A percentile compares a stretch with the other conserved stretches of the same genome.
These are phyloP conservation scores for Drosophila sulfurigaster DNA, from an alignment of 1,140 invertebrate species.

Conservation along the genomic window DNA sequence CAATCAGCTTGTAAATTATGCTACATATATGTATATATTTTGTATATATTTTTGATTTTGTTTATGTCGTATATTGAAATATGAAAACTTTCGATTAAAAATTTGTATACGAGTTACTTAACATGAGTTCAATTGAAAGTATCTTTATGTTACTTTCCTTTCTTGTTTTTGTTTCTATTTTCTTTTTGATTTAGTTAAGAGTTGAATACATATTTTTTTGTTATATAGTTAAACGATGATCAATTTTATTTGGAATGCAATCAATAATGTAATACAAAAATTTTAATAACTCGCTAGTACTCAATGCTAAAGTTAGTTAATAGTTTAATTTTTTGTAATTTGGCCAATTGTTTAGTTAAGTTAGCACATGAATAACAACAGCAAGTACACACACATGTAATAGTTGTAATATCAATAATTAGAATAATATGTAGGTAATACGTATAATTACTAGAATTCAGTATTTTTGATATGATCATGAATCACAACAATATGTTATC, in stretches of 20 bases:
- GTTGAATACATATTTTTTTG: constrained; percentile 31
- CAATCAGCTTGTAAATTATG: constrained; percentile 34
- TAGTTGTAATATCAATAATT: constrained; percentile 20
- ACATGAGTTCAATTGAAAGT: constrained; percentile 52
- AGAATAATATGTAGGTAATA: constrained; percentile 34
- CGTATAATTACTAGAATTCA: constrained; percentile 64
- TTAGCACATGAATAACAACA: constrained; percentile 66
- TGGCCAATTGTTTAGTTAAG: constrained; percentile 61
- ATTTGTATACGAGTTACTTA: constrained; percentile 67
- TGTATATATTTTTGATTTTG: constrained; percentile 41
- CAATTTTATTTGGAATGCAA: constrained; percentile 66
- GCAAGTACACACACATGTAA: constrained; percentile 49
- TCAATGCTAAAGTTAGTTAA: constrained; percentile 55
- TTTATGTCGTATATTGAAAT: constrained; percentile 46
- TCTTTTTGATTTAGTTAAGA: constrained; percentile 49
- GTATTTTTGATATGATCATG: constrained; percentile 80
- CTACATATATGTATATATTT: neutral
- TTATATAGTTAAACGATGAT: constrained; percentile 60
- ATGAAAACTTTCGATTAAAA: constrained; percentile 73
- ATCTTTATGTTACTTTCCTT: constrained; percentile 7
- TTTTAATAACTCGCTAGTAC: constrained; percentile 31
- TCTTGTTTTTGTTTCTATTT: too few species aligned
- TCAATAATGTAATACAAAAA: constrained; percentile 59
- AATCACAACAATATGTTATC: constrained; percentile 78
- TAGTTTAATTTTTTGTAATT: constrained; percentile 34